Evolutionary conservation across 2,797 vertebrate species (phyloP), one percentile per base, ranked within the genome.

Genomic region (Neoniphon sammara): DNA sequence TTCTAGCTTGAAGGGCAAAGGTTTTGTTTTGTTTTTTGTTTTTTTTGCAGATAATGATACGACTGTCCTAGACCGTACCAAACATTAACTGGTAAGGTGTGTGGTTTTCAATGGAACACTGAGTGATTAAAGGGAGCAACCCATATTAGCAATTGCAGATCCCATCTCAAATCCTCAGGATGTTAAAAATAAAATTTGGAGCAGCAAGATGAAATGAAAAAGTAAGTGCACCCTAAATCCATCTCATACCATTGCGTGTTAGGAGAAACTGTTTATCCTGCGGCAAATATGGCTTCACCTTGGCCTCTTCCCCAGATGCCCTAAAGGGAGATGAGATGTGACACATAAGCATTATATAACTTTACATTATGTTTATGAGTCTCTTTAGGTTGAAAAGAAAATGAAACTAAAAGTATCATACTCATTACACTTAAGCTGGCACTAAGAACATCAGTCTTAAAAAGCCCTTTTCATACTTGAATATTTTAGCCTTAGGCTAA

Each of bases 181-280:
- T 17, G 15, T 46, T 1, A 46, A 12, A 12, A 46, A 46, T 15
- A 46, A 15, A 17, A 46, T 17, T 17, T 46, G 44, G 44, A 46
- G 14, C 10, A 5, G 18, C 30, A 21, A 20, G 15, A 25, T 34
- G 20, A 56, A 25, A 69, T 30, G n/a, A 63, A 25, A 21, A 30
- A 31, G 2, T 18, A 3, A 0, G 5, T 14, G 4, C 10, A n/a
- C 5, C 20, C 17, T 4, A 2, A 66, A 64, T 52, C 4, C 14
- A 11, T 0, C 0, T 47, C 95, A 94, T 94, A 99, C 98, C 98
- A 87, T 99, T 99, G 90, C 96, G 97, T 23, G 98, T 99, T 88
- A 99, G 91, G 77, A 99, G 95, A 87, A 99, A 99, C 86, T 99
- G 98, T 93, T 97, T 99, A 78, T 97, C 96, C 75, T 88, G 92